Conservation (phyloP, 2,113 vertebrate species). For the Megaceryle torquata region DNA sequence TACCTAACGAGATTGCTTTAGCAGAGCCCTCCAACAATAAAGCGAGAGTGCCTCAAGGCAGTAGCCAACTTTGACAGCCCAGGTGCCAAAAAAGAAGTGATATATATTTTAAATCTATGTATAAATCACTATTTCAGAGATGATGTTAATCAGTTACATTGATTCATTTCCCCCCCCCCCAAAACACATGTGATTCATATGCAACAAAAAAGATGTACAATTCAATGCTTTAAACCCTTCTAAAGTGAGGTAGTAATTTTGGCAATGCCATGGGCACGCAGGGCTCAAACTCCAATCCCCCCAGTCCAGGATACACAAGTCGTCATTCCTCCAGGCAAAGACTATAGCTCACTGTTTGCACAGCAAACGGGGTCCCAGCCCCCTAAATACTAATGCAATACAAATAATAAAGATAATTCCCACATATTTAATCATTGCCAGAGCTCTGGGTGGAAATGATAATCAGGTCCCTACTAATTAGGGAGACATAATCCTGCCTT, state of each 20-base stretch:
- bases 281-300: background rate
- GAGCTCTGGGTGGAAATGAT: slow-evolving; percentile 10
- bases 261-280: fast-evolving
- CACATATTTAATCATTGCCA: slow-evolving; percentile 16
- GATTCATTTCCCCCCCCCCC: background rate
- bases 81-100: background rate
- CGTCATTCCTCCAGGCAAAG: background rate
- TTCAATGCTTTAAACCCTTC: background rate
- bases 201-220: background rate
- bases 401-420: slow-evolving; percentile 40
- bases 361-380: background rate
- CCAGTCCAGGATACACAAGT: background rate
- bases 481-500: background rate
- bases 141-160: background rate
- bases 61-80: background rate
- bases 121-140: background rate
- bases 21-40: background rate
- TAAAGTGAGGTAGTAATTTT: background rate
- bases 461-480: slow-evolving; percentile 39
- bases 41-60: background rate
- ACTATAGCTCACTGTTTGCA: background rate
- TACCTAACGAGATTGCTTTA: slow-evolving; percentile 46
- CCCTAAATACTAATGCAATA: slow-evolving; percentile 4
- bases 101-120: background rate
- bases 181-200: background rate